Base-by-base conservation (phyloP, 2,888 invertebrate species). In the Carpatolechia fugitivella region DNA sequence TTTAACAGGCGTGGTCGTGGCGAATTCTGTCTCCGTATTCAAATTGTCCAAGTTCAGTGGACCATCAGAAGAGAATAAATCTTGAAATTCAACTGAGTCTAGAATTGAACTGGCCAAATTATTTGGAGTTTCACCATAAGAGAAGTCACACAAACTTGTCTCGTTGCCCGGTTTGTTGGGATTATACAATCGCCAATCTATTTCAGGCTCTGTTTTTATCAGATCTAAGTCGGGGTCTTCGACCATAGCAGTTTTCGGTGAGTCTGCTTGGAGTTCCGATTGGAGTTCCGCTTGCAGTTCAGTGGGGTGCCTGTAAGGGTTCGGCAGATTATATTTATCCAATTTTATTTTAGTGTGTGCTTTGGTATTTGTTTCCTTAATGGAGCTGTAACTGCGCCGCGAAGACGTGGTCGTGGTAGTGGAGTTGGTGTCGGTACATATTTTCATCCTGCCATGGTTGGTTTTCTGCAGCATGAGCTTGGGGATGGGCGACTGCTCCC, bases 401-500 rank as follows among this genome's bases (percentile, higher is more conserved):
- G 73, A 58, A 1, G 74, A 53, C 1, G 74, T 54, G 1, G 66
- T 56, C 0, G 71, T 57, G 29, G 58, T 60, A 0, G 69, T 68
- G 2, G 69, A 62, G 33, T 63, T 59, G 2, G 69, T 58, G 29
- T 78, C 78, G 0, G 77, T 68, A 57, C 74, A 77, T 35, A 81
- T 66, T 60, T 76, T 82, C 71, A 81, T 70, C 40, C 85, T 66
- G 1, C 80, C 76, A 20, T 80, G 79, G 44, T 81, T 85, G 0
- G 78, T 78, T 62, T 88, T 89, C 57, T 84, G 85, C 13, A 89
- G 65, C 82, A 87, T 85, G 3, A 89, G 68, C 59, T 86, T 86
- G 1, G 88, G 88, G n/a, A 89, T 89, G 0, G 89, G 89, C 0
- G 89, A 88, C 54, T 89, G 88, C 52, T 88, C 89, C 31, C 87